A percentile compares a stretch with the other conserved stretches of the same genome.
Conservation (phyloP, 2,797 vertebrate genomes). For the Sarcoramphus papa region DNA sequence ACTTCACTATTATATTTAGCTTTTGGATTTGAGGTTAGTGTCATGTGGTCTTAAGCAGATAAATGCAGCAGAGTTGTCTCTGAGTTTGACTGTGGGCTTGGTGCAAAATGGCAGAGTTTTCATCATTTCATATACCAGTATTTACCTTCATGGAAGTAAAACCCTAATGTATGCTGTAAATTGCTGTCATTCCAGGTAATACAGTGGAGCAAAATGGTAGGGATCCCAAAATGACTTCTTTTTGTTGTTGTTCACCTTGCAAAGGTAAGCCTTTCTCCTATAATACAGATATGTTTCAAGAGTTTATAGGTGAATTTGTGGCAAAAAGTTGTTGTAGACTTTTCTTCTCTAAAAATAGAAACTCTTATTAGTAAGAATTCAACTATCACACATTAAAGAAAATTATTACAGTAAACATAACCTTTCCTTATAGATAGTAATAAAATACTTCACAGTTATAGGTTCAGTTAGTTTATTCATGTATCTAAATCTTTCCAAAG, state of each 20-base stretch:
- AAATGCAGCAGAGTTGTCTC: not conserved
- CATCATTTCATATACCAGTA: not conserved
- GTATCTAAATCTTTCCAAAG: constrained; percentile 5
- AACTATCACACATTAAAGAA: not conserved
- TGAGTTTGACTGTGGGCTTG: not conserved
- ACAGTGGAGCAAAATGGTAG: not conserved
- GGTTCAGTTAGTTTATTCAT: not conserved
- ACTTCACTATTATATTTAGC: not conserved
- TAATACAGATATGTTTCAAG: not conserved
- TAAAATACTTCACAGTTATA: not conserved
- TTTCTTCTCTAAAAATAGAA: constrained; percentile 25
- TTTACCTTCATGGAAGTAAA: not conserved
- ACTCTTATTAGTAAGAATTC: not conserved
- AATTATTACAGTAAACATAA: constrained; percentile 25
- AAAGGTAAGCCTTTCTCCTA: not conserved
- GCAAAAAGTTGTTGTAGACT: not conserved
- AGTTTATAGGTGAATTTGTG: not conserved
- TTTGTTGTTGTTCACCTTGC: not conserved
- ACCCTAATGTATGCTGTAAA: not conserved
- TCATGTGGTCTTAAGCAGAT: not conserved
- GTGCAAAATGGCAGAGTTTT: not conserved
- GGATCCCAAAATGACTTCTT: not conserved
- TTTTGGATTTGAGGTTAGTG: not conserved
- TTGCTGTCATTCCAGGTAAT: not conserved
- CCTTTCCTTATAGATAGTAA: constrained; percentile 29